Conservation (phyloP, 2,888 invertebrate species). For the Lordiphosa andalusiaca region DNA sequence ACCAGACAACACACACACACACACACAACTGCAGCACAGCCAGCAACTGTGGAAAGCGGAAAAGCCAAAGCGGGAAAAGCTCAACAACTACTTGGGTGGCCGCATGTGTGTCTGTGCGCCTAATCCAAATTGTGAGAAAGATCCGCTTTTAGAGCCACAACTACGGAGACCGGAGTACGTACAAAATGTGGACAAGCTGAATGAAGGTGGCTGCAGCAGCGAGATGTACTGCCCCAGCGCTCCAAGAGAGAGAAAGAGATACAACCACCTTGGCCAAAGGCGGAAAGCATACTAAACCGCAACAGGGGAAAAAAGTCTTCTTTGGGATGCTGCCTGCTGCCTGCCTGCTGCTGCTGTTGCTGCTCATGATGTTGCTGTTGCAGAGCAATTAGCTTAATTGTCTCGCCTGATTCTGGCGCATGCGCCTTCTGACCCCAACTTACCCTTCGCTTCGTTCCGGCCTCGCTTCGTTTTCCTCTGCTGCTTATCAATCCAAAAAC, state of each 20-base stretch:
- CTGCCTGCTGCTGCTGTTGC: too few relatives aligned
- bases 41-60: constrained; percentile 12
- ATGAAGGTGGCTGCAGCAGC: neutral
- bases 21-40: constrained; percentile 1
- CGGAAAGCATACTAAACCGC: constrained; percentile 36
- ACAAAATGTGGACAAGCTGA: constrained; percentile 23
- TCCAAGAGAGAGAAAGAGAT: neutral
- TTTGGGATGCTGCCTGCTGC: neutral
- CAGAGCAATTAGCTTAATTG: constrained; percentile 76
- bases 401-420: constrained; percentile 33
- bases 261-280: constrained; percentile 34
- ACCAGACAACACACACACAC: constrained; percentile 9
- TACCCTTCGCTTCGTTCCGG: constrained; percentile 4
- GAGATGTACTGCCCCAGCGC: constrained; percentile 12
- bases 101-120: constrained; percentile 61
- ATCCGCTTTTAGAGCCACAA: constrained; percentile 77
- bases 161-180: constrained; percentile 45
- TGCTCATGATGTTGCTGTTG: neutral
- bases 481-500: constrained; percentile 2
- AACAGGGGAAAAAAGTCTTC: constrained; percentile 17
- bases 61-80: constrained; percentile 50
- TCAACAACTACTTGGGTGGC: constrained; percentile 7
- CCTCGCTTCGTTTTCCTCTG: too few relatives aligned
- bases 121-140: constrained; percentile 77
- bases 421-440: constrained; percentile 5